These are phyloP conservation scores for Neomorphus geoffroyi DNA, from an alignment of 2,797 vertebrate species.

Conservation along the genomic window DNA sequence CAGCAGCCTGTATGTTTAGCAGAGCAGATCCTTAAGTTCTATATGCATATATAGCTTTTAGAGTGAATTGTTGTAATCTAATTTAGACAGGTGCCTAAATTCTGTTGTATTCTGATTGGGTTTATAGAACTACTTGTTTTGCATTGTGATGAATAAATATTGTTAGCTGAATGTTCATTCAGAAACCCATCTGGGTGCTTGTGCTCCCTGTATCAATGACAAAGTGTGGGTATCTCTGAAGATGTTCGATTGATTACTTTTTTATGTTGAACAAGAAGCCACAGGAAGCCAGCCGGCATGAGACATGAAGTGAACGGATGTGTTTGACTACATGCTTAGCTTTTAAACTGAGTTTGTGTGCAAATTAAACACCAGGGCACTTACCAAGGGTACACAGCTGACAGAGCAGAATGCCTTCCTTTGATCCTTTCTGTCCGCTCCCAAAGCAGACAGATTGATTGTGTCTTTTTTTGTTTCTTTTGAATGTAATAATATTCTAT, in stretches of 20 bases:
- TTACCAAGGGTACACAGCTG: not conserved
- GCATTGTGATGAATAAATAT: not conserved
- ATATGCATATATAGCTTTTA: not conserved
- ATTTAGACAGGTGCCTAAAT: not conserved
- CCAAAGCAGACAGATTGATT: not conserved
- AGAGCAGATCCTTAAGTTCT: not conserved
- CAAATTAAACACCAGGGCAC: not conserved
- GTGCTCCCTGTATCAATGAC: not conserved
- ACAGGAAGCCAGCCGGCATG: not conserved
- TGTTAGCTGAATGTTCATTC: not conserved
- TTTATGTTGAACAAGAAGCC: not conserved
- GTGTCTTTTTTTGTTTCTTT: not conserved
- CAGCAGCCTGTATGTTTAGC: not conserved
- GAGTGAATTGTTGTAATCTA: not conserved
- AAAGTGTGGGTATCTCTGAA: not conserved
- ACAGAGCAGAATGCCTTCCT: not conserved
- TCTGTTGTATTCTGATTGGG: not conserved
- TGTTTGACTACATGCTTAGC: not conserved
- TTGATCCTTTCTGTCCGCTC: not conserved
- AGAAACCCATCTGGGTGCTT: not conserved
- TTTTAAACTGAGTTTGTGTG: not conserved
- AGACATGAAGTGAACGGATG: not conserved
- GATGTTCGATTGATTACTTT: not conserved
- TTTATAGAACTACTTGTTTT: not conserved
- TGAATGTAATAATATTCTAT: not conserved